These are phyloP conservation scores for Cotesia chilonis DNA, from an alignment of 1,140 invertebrate genomes.

Conservation along the genomic window DNA sequence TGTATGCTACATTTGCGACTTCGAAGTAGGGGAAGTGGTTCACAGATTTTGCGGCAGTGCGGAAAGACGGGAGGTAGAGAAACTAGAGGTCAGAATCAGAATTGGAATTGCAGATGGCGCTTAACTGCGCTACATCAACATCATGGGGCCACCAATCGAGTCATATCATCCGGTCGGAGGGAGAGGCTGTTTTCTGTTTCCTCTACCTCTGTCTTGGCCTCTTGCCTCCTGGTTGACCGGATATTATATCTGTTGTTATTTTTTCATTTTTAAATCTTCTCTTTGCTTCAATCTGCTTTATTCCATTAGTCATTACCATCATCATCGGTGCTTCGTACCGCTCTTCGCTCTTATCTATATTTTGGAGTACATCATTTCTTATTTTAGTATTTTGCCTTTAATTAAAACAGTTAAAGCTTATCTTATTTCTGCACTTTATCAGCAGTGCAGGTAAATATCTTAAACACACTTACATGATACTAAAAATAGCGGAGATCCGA, in stretches of 20 bases:
- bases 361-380: too few species aligned
- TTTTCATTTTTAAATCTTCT: too few species aligned
- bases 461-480: background rate
- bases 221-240: background rate
- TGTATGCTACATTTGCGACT: constrained; percentile 13
- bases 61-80: constrained; percentile 33
- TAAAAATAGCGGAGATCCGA: too few species aligned
- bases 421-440: too few species aligned
- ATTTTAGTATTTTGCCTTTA: too few species aligned
- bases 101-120: constrained; percentile 58
- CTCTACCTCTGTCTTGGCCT: constrained; percentile 20
- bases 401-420: background rate
- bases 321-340: too few species aligned
- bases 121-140: constrained; percentile 46
- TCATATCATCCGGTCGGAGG: constrained; percentile 47
- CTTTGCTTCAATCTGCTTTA: too few species aligned
- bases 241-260: background rate
- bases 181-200: constrained; percentile 41
- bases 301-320: too few species aligned
- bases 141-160: constrained; percentile 44
- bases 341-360: too few species aligned
- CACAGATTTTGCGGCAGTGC: constrained; percentile 6
- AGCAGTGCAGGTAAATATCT: too few species aligned
- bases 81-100: constrained; percentile 44
- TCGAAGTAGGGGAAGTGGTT: constrained; percentile 39